A percentile compares a stretch with the other conserved stretches of the same genome.
These are phyloP conservation scores for Agrilus cyanescens DNA, from an alignment of 2,888 invertebrate species.

Conservation along the genomic window DNA sequence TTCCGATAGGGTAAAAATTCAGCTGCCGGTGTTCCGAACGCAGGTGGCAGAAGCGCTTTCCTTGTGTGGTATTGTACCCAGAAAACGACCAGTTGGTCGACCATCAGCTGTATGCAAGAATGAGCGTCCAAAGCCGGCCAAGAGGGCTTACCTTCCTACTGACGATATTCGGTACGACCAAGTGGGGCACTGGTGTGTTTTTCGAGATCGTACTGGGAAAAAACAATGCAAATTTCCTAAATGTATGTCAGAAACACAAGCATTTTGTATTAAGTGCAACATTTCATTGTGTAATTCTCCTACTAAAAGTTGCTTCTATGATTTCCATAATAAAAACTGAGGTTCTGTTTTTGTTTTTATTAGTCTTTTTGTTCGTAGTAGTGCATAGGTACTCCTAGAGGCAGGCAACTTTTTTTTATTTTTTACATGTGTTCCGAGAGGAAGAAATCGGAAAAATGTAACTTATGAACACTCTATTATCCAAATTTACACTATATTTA, in stretches of 20 bases:
- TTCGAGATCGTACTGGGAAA: slow-evolving; percentile 2
- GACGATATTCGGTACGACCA: slow-evolving; percentile 3
- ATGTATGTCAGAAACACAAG: slow-evolving; percentile 3
- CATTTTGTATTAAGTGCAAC: slow-evolving; percentile 1
- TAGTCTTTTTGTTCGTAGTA: no score
- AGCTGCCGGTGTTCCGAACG: slow-evolving; percentile 1
- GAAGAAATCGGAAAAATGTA: no score
- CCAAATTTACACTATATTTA: no score
- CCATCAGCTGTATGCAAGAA: no score
- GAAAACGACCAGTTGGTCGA: slow-evolving; percentile 1
- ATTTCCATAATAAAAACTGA: no score
- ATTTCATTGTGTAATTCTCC: slow-evolving; percentile 1
- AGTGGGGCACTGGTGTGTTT: slow-evolving; percentile 4
- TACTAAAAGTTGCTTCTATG: background rate
- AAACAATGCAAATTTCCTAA: slow-evolving; percentile 4
- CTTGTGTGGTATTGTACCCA: background rate
- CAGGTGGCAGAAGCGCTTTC: background rate
- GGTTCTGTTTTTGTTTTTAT: no score
- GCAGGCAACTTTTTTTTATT: no score
- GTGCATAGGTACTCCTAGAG: no score
- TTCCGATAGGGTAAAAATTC: slow-evolving; percentile 4
- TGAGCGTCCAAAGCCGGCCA: background rate
- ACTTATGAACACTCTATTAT: no score
- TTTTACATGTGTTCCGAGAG: no score
- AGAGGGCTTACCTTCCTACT: background rate